Conservation (phyloP, 2,888 invertebrate species). For the Tetropium fuscum region DNA sequence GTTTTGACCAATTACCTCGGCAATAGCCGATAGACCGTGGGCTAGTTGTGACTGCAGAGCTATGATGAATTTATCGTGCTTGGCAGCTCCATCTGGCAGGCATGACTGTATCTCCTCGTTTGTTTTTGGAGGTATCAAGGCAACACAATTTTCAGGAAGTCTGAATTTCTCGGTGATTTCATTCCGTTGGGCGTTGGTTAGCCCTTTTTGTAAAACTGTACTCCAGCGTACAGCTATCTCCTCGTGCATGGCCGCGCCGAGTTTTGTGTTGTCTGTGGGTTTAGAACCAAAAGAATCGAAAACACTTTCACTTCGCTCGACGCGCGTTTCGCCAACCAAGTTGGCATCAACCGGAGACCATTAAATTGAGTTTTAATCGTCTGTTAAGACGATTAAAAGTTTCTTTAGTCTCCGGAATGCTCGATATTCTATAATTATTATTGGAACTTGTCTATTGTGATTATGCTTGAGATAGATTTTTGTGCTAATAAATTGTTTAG, state of each 20-base stretch:
- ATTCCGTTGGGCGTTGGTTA: conserved; percentile 10
- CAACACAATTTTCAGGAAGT: conserved; percentile 9
- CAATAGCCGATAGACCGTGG: no score
- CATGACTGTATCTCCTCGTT: conserved; percentile 16
- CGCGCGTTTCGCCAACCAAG: no score
- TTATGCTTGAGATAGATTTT: no score
- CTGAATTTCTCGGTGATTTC: conserved; percentile 11
- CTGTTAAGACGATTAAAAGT: no score
- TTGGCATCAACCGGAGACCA: no score
- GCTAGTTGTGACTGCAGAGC: no score
- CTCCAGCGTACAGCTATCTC: conserved; percentile 19
- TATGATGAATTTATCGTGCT: conserved; percentile 13
- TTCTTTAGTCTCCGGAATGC: no score
- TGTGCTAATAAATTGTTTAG: no score
- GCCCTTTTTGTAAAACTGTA: conserved; percentile 3
- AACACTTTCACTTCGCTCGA: no score
- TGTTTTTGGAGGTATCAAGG: conserved; percentile 8
- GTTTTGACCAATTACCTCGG: not conserved
- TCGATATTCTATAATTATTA: no score
- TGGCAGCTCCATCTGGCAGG: not conserved
- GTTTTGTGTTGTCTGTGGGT: no score
- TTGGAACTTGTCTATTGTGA: no score
- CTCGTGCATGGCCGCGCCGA: conserved; percentile 10
- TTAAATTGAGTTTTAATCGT: conserved; percentile 7
- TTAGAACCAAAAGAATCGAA: not conserved